phyloP scores from a whole-genome alignment of 1,140 invertebrate genomes.

The Drosophila ambigua region DNA sequence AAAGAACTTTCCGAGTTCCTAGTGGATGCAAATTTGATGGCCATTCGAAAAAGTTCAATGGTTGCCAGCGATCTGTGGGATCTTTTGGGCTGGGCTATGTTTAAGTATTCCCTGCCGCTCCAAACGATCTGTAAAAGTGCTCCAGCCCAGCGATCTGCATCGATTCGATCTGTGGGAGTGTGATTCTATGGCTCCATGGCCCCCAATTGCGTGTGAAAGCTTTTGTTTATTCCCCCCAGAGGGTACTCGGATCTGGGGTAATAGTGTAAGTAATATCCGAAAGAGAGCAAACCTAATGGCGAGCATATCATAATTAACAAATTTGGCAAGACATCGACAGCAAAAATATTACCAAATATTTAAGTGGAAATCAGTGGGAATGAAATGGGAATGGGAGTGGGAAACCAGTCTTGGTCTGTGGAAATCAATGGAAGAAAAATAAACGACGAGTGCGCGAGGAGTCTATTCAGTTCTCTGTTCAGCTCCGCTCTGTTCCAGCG shows the following conservation, averaged over 20 bases:
- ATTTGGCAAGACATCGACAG: conserved; percentile 55
- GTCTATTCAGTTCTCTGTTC: no score
- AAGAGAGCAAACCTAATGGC: conserved; percentile 37
- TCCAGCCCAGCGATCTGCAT: not conserved
- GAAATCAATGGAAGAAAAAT: conserved; percentile 3
- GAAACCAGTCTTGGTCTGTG: not conserved
- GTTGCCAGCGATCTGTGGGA: conserved; percentile 16
- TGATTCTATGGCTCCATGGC: not conserved
- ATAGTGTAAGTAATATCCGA: conserved; percentile 8
- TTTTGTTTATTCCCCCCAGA: conserved; percentile 36
- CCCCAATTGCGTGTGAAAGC: conserved; percentile 51
- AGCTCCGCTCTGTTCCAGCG: not conserved
- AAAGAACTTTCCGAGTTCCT: conserved; percentile 37
- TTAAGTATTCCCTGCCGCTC: no score
- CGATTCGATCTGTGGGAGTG: no score
- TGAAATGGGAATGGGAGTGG: not conserved
- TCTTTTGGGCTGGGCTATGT: no score
- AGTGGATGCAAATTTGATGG: conserved; percentile 75
- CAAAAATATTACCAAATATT: conserved; percentile 54
- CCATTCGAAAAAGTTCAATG: conserved; percentile 73
- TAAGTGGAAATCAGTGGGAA: conserved; percentile 19
- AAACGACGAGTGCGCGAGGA: not conserved
- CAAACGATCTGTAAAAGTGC: no score
- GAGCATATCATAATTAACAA: conserved; percentile 65
- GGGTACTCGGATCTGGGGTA: conserved; percentile 45